phyloP scores from a whole-genome alignment of 2,797 vertebrate species.

The Aeoliscus strigatus region DNA sequence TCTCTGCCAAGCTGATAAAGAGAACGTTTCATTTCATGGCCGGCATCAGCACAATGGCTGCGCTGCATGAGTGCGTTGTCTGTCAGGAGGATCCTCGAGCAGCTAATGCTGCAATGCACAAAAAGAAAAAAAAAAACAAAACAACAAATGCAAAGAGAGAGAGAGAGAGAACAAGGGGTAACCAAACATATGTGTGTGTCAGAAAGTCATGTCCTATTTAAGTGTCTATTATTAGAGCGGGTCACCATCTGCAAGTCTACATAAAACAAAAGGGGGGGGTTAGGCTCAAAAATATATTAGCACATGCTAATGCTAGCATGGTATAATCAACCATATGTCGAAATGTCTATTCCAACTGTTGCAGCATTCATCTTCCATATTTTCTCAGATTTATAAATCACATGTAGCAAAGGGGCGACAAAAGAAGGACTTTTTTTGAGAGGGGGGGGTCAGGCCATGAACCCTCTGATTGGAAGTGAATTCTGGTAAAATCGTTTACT shows the following conservation, averaged over 20 bases:
- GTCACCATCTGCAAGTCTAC: conserved; percentile 55
- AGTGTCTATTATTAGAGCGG: conserved; percentile 57
- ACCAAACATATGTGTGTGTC: conserved; percentile 46
- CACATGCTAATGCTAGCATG: conserved; percentile 33
- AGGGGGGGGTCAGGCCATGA: background rate
- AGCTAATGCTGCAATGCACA: conserved; percentile 5
- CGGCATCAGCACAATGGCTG: conserved; percentile 21
- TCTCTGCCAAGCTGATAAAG: conserved; percentile 37
- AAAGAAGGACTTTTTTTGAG: no score
- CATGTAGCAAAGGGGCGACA: no score
- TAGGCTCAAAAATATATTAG: conserved; percentile 25
- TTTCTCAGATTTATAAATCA: no score
- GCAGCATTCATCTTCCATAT: background rate
- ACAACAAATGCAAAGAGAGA: conserved; percentile 20
- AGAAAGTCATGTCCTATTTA: conserved; percentile 62
- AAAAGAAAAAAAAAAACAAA: conserved; percentile 33
- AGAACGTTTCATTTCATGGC: conserved; percentile 49
- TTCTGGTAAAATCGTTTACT: background rate
- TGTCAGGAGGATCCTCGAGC: conserved; percentile 31
- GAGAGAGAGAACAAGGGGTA: conserved; percentile 18
- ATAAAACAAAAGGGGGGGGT: conserved; percentile 16
- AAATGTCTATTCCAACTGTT: background rate
- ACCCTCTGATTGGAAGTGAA: background rate
- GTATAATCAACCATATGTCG: conserved; percentile 7
- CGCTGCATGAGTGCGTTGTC: conserved; percentile 40